Conservation (phyloP, 1,140 invertebrate species). For the Psilanteris sp. region DNA sequence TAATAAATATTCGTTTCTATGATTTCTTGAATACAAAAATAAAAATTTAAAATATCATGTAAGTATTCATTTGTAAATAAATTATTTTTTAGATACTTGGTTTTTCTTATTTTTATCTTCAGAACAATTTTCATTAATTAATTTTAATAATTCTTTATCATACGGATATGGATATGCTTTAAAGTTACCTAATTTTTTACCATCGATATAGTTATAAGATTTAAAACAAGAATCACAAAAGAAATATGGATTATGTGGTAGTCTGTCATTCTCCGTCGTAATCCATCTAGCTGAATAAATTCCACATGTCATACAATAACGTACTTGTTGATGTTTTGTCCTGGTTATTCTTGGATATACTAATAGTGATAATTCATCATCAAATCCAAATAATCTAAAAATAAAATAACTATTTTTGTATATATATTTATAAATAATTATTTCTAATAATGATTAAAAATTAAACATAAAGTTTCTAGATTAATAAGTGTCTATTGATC, state of each 20-base stretch:
- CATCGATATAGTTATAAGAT: conserved; percentile 83
- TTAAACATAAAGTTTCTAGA: no score
- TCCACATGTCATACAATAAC: conserved; percentile 31
- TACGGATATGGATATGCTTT: conserved; percentile 75
- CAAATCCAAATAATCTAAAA: conserved; percentile 79
- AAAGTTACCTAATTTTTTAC: conserved; percentile 77
- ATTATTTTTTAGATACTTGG: conserved; percentile 29
- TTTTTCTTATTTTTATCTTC: conserved; percentile 4
- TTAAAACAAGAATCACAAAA: conserved; percentile 84
- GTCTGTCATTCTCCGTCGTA: conserved; percentile 80
- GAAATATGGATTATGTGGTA: conserved; percentile 85
- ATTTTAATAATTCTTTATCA: conserved; percentile 17
- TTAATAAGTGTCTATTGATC: no score
- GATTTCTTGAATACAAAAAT: no score
- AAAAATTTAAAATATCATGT: no score
- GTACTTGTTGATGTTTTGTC: conserved; percentile 11
- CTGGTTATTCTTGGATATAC: conserved; percentile 21
- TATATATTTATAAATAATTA: no score
- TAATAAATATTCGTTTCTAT: no score
- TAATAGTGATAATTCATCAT: conserved; percentile 76
- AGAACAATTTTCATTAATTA: conserved; percentile 9
- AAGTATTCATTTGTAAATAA: conserved; percentile 7
- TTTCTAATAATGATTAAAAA: no score
- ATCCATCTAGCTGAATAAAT: conserved; percentile 79
- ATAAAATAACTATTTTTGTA: no score